A percentile compares a stretch with the other conserved stretches of the same genome.
These are phyloP conservation scores for Eudyptes chrysolophus DNA, from an alignment of 2,113 vertebrate species.

Conservation along the genomic window DNA sequence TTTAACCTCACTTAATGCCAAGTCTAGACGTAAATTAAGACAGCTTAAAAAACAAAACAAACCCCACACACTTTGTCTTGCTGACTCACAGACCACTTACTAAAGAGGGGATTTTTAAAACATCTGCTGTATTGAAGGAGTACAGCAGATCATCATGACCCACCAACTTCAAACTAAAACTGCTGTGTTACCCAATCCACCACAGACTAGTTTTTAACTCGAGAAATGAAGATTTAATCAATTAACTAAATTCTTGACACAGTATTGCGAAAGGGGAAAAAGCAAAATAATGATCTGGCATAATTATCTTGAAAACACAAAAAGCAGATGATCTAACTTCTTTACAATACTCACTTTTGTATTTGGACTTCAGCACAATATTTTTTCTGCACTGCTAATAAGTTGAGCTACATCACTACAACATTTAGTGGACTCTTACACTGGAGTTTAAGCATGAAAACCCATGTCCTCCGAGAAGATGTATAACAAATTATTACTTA, in stretches of 20 bases:
- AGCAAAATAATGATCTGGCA: neutral
- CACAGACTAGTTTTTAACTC: neutral
- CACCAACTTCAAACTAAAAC: neutral
- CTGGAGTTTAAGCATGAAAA: neutral
- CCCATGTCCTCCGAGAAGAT: neutral
- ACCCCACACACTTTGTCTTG: neutral
- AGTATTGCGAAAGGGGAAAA: neutral
- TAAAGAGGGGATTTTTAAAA: neutral
- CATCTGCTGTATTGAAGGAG: neutral
- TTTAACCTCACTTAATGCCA: constrained; percentile 3
- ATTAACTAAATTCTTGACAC: neutral
- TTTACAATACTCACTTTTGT: neutral
- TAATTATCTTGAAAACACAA: neutral
- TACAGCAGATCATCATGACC: neutral
- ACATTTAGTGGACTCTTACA: neutral
- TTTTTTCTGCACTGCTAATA: neutral
- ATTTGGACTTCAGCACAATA: neutral
- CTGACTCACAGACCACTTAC: neutral
- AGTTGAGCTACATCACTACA: neutral
- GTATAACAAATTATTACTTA: neutral
- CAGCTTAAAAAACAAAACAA: neutral
- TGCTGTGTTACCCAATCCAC: neutral
- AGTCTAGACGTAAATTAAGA: neutral
- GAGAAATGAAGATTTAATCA: neutral
- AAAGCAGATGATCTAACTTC: neutral